Conservation (phyloP, 2,888 invertebrate species). For the Lymantria monacha region DNA sequence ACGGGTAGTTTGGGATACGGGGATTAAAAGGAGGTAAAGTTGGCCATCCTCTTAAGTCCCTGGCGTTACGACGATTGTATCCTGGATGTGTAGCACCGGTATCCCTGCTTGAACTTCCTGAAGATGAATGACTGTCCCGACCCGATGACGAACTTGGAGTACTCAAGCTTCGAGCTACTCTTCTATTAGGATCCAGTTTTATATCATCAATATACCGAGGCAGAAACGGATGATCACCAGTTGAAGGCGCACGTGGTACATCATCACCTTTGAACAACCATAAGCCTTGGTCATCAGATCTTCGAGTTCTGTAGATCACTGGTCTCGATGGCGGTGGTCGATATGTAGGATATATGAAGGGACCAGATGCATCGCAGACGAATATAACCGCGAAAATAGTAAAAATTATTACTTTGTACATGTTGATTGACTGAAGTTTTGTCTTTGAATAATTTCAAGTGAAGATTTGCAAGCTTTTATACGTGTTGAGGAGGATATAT, state of each 20-base stretch:
- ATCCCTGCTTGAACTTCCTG: not conserved
- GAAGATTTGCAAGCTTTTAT: not conserved
- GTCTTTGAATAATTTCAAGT: not conserved
- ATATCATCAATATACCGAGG: constrained; percentile 8
- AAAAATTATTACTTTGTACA: constrained; percentile 12
- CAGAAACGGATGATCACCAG: constrained; percentile 5
- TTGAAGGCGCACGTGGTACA: not conserved
- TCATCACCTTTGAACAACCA: constrained; percentile 10
- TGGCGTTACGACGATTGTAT: constrained; percentile 3
- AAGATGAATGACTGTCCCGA: not conserved
- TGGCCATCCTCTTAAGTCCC: constrained; percentile 12
- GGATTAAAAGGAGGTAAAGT: constrained; percentile 8
- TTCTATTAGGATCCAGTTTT: constrained; percentile 7
- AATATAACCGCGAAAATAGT: constrained; percentile 7
- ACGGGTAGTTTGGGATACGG: not conserved
- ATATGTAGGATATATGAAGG: not conserved
- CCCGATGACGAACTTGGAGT: not conserved
- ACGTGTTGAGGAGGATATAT: not conserved
- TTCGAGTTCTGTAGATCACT: not conserved
- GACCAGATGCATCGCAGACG: constrained; percentile 7
- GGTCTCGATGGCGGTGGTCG: constrained; percentile 4
- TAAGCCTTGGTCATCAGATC: constrained; percentile 12
- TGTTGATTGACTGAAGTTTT: constrained; percentile 2
- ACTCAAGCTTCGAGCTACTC: constrained; percentile 15
- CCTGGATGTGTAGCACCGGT: not conserved